These are phyloP conservation scores for Parauchenoglanis ngamensis DNA, from an alignment of 2,797 vertebrate species.

Conservation along the genomic window DNA sequence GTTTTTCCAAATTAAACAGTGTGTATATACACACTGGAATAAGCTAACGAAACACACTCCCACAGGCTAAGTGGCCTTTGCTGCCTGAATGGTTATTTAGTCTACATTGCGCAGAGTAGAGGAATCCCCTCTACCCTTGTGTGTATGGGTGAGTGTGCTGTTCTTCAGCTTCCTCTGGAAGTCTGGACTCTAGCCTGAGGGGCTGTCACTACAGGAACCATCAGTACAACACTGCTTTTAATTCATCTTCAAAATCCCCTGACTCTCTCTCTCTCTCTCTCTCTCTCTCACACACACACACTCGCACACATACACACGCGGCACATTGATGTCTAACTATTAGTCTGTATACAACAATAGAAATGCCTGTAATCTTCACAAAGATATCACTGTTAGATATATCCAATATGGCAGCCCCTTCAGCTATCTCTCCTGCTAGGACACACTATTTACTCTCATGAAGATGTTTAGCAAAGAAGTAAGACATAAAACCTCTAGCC, in stretches of 20 bases:
- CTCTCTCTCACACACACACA: conserved; percentile 14
- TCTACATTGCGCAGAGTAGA: conserved; percentile 5
- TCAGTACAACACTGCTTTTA: conserved; percentile 48
- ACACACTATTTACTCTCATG: conserved; percentile 25
- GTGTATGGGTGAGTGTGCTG: conserved; percentile 14
- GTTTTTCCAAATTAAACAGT: background rate
- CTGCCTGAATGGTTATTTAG: conserved; percentile 13
- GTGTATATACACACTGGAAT: background rate
- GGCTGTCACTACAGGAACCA: conserved; percentile 36
- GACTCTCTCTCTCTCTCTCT: conserved; percentile 11
- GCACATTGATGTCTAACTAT: conserved; percentile 35
- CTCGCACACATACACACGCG: background rate
- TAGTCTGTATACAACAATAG: conserved; percentile 24
- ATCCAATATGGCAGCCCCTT: conserved; percentile 27
- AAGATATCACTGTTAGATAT: conserved; percentile 24
- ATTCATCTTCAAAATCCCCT: conserved; percentile 42
- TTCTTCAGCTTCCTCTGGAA: conserved; percentile 9
- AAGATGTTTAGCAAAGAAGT: conserved; percentile 33
- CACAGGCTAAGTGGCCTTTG: background rate
- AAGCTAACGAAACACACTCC: background rate
- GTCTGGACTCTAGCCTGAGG: conserved; percentile 42
- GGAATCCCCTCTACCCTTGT: conserved; percentile 24
- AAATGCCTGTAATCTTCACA: conserved; percentile 26
- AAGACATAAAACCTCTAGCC: conserved; percentile 13
- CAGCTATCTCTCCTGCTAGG: conserved; percentile 15